These are phyloP conservation scores for Entomobrya multifasciata DNA, from an alignment of 2,888 invertebrate genomes.

Conservation along the genomic window DNA sequence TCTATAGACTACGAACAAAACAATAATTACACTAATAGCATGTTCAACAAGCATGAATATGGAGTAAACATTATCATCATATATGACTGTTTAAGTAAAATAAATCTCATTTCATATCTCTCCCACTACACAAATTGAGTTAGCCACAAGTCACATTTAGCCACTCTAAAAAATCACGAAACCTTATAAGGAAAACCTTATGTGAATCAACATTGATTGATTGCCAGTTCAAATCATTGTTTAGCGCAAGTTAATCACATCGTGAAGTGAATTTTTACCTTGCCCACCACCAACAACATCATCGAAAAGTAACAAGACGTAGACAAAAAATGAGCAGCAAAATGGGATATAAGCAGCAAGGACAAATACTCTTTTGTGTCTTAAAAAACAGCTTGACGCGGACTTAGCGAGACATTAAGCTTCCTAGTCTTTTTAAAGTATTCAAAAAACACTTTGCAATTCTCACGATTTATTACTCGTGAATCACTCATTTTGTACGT, in stretches of 20 bases:
- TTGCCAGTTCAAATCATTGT: conserved; percentile 72
- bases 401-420: conserved; percentile 36
- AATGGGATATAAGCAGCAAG: conserved; percentile 55
- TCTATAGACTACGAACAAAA: too few species aligned
- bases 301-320: neutral
- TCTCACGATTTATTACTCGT: conserved; percentile 70
- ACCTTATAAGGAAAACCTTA: conserved; percentile 60
- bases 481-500: conserved; percentile 57
- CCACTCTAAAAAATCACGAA: conserved; percentile 43
- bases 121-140: conserved; percentile 62
- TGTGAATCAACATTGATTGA: conserved; percentile 61
- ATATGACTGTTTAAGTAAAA: neutral
- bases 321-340: conserved; percentile 45
- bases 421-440: conserved; percentile 55
- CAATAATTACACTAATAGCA: conserved; percentile 58
- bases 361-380: conserved; percentile 52
- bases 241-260: conserved; percentile 66
- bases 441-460: conserved; percentile 47
- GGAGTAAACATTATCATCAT: neutral
- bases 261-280: conserved; percentile 63
- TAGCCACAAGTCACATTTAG: conserved; percentile 65
- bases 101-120: conserved; percentile 17
- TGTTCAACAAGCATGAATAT: conserved; percentile 59
- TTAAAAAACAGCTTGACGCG: conserved; percentile 16
- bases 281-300: conserved; percentile 23